Evolutionary conservation across 2,888 invertebrate species (phyloP).

Genomic region (Folsomia manolachei): DNA sequence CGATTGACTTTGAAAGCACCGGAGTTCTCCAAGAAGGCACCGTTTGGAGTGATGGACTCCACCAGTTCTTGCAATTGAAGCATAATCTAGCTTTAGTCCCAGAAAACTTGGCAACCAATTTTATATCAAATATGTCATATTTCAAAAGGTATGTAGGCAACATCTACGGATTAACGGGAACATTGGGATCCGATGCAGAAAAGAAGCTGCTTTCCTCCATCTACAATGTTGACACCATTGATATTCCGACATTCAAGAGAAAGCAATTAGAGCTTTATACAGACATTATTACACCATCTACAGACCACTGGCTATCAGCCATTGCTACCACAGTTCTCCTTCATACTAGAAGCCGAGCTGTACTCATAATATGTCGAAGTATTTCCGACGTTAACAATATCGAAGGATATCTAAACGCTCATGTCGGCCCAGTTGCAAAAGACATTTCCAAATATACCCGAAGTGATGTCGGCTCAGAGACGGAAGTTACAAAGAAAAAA

Average conservation of each 20-base stretch:
- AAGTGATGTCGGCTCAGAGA: neutral
- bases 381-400: neutral
- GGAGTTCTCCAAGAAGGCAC: neutral
- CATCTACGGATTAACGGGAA: slow-evolving; percentile 17
- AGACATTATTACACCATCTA: neutral
- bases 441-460: neutral
- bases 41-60: slow-evolving; percentile 16
- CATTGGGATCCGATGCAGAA: slow-evolving; percentile 9
- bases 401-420: neutral
- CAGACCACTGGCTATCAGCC: neutral
- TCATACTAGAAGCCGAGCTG: neutral
- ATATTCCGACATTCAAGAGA: neutral
- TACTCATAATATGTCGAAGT: slow-evolving; percentile 15
- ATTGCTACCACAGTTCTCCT: neutral
- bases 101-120: neutral
- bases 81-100: slow-evolving; percentile 12
- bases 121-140: neutral
- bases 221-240: neutral
- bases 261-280: neutral
- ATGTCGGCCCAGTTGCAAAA: neutral
- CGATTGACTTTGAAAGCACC: slow-evolving; percentile 7
- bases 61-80: slow-evolving; percentile 12
- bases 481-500: neutral
- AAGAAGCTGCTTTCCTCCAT: neutral
- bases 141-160: neutral